phyloP scores from a whole-genome alignment of 2,888 invertebrate species.

The Pollenia angustigena region DNA sequence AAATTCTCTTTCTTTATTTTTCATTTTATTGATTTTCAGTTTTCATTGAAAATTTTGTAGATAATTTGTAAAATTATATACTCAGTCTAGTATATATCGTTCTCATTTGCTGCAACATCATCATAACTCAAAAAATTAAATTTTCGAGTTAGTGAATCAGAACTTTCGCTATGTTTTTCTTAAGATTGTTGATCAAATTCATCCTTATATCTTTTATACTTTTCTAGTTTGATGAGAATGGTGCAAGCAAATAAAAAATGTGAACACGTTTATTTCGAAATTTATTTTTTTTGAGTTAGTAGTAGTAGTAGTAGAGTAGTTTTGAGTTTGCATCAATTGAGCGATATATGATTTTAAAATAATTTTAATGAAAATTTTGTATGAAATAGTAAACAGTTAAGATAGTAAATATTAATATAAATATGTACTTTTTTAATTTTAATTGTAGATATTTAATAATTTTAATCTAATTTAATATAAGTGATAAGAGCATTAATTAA shows the following conservation, averaged over 20 bases:
- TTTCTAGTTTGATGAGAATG: no score
- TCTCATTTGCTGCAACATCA: no score
- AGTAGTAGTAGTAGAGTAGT: no score
- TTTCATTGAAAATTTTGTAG: neutral
- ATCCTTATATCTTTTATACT: no score
- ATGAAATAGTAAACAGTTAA: constrained; percentile 25
- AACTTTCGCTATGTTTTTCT: neutral
- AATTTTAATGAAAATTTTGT: neutral
- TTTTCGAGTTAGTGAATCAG: no score
- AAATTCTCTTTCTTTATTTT: neutral
- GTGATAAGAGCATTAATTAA: neutral
- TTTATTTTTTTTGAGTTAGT: no score
- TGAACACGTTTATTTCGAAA: no score
- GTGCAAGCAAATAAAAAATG: no score
- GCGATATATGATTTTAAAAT: neutral
- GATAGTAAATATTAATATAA: neutral
- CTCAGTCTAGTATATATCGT: neutral
- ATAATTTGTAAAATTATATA: no score
- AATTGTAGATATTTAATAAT: constrained; percentile 18
- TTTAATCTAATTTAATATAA: constrained; percentile 2
- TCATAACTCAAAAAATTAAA: no score
- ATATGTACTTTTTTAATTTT: constrained; percentile 4
- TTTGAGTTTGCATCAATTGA: no score
- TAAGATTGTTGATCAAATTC: neutral
- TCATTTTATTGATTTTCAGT: neutral